Evolutionary conservation across 2,888 invertebrate genomes (phyloP), one percentile per base, ranked within the genome.

Genomic region (Diplolepis rosae): DNA sequence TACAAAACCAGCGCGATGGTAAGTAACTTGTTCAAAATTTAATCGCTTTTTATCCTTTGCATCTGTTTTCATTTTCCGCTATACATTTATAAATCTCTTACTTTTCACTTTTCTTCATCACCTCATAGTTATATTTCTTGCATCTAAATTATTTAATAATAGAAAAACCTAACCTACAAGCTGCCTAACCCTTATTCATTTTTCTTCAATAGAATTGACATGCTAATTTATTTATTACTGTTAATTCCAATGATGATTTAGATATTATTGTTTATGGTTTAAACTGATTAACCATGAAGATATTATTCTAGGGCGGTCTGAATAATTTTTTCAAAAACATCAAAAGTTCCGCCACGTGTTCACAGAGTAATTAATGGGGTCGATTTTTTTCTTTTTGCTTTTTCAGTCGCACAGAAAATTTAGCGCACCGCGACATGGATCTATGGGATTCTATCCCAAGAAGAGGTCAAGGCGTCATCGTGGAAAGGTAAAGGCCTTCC

Each of bases 361-460:
- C 1, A 15, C 24, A 2, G 15, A 24, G 24, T 56, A 7, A 28
- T 65, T 71, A 72, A 69, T 61, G 65, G 32, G 27, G 27, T 9
- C 56, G 28, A 18, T 51, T 65, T 35, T 68, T 35, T 50, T 30
- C 15, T 28, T 51, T 51, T 30, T 32, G 45, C n/a, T n/a, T 32
- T 80, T 82, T 32, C 90, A 99, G 99, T 99, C 99, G 91, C 99
- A 99, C 92, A 94, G 99, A 89, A 99, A 99, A 90, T 99, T 99
- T 91, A 98, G 98, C 89, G 99, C 99, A 52, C 99, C 99, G 84
- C 96, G 99, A 84, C 99, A 99, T 93, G 99, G 99, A 85, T 99
- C 98, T 70, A 98, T 99, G 96, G 99, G 98, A 84, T 99, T 99
- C 93, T 96, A 98, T 91, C 99, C 99, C 87, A 99, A 98, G 91